phyloP scores from a whole-genome alignment of 2,797 vertebrate genomes.

The Cuculus canorus region DNA sequence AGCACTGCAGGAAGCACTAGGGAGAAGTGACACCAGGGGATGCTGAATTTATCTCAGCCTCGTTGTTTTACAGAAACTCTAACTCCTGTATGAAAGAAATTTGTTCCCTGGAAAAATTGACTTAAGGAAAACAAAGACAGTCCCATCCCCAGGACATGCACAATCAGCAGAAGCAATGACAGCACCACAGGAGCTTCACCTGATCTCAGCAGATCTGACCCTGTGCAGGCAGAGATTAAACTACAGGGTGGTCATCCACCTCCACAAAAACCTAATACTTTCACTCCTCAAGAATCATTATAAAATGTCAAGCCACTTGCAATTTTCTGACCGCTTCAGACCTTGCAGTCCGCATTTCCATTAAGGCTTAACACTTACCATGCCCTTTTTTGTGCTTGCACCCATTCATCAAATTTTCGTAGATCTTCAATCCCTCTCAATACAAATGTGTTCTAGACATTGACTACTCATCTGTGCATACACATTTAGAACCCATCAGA shows the following conservation, averaged over 20 bases:
- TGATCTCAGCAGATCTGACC: accelerated
- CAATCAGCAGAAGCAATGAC: neutral
- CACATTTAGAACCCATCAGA: neutral
- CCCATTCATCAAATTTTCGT: too few relatives aligned
- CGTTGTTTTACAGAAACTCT: neutral
- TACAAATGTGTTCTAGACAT: neutral
- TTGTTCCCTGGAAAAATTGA: neutral
- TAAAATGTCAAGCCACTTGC: accelerated
- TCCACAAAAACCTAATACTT: accelerated
- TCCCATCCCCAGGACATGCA: neutral
- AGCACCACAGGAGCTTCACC: accelerated
- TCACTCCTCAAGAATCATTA: too few relatives aligned
- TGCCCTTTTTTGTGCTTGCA: neutral
- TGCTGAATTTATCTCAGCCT: neutral
- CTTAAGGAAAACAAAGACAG: neutral
- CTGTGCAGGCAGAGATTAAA: accelerated
- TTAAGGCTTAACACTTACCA: accelerated
- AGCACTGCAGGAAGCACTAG: neutral
- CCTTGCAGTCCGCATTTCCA: accelerated
- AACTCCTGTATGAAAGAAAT: neutral
- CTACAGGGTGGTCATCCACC: accelerated
- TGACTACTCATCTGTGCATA: accelerated
- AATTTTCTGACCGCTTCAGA: neutral
- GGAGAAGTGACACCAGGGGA: neutral
- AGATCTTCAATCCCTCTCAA: accelerated